Base-by-base conservation (phyloP, 2,797 vertebrate genomes). In the Halcyon smyrnensis region DNA sequence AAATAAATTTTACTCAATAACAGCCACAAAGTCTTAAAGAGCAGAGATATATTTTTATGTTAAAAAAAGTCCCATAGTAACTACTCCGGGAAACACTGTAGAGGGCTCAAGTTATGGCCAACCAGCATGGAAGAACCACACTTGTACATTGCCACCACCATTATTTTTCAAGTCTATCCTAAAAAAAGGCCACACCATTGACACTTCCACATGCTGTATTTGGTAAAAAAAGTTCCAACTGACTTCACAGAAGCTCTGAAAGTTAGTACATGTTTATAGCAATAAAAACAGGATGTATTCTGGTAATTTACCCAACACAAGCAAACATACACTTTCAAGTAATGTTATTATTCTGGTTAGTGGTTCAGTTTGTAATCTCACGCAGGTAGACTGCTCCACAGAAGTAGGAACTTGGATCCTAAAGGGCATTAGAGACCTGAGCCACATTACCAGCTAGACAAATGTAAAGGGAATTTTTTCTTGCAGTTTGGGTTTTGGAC, bases 41-140 rank as follows among this genome's bases (percentile, higher is more conserved):
- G 0, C 15, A 75, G 17, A 0, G 0, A 77, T 4, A 20, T 0
- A 23, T 45, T 64, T 68, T 48, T 21, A 34, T 36, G 41, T 30
- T 15, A 54, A 37, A 50, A 4, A 64, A 50, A 24, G 12, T 34
- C 27, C 16, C 28, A 24, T 1, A 57, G 51, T 86, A 90, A 86
- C 9, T 25, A 41, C 48, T 24, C 12, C 30, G 24, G 41, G n/a
- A 46, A 84, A 63, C 13, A 41, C 15, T 16, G 48, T 50, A 27
- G 13, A 53, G 4, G 12, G 27, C 18, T 86, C 69, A 17, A 25
- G 16, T 67, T 41, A 13, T 1, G 12, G 56, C 28, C 30, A 54
- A 17, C 30, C 53, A 32, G 30, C 28, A 32, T 32, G 17, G 19
- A 32, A 54, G 53, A 54, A 32, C 23, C 67, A 57, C 70, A 59